Conservation (phyloP, 2,797 vertebrate species). For the Macrochelys suwanniensis region DNA sequence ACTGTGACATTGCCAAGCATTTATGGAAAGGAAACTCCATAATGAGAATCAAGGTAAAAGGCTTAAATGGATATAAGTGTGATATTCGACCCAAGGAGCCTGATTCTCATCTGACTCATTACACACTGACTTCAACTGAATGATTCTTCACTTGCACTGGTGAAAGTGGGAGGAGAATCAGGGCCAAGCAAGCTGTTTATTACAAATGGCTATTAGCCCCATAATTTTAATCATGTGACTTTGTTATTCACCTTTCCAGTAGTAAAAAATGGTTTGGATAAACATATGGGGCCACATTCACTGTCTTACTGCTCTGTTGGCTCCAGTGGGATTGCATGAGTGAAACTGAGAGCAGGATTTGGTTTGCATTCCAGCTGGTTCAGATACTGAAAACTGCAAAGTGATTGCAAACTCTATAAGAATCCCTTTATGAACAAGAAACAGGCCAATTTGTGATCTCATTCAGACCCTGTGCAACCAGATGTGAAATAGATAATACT, state of each 20-base stretch:
- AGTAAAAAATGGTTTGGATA: background rate
- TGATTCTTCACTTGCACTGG: background rate
- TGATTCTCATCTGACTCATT: background rate
- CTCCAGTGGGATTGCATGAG: constrained; percentile 20
- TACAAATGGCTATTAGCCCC: background rate
- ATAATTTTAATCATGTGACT: background rate
- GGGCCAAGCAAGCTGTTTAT: background rate
- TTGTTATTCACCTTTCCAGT: background rate
- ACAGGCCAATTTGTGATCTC: background rate
- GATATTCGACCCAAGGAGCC: background rate
- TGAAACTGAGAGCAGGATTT: background rate
- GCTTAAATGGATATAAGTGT: background rate
- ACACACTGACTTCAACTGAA: background rate
- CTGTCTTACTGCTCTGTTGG: background rate
- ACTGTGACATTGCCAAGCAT: constrained; percentile 12
- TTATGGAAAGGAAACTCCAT: constrained; percentile 28
- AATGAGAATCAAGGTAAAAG: background rate
- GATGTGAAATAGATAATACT: background rate
- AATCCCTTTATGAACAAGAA: background rate
- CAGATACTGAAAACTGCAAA: constrained; percentile 8
- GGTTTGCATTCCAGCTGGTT: background rate
- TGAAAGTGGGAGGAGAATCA: background rate
- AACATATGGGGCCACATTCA: background rate
- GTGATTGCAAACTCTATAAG: background rate
- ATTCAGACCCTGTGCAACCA: background rate